Percentiles rank a stretch among this genome's conserved stretches.
Evolutionary conservation across 92 coral and sea anemone species (phyloP).

Genomic region (Siderastrea radians): DNA sequence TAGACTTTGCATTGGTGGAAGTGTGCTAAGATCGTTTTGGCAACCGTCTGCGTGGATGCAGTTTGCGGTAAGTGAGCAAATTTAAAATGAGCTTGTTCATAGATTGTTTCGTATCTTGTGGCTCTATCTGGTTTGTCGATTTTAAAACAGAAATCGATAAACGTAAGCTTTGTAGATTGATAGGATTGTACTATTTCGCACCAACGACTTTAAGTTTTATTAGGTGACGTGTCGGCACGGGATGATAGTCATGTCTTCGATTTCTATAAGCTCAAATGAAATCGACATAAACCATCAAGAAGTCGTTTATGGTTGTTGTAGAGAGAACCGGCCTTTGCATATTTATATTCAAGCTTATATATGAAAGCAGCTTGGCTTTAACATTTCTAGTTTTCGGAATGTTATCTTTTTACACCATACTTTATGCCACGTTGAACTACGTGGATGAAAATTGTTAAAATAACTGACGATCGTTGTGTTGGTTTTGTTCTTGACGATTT

Average conservation of each 20-base stretch:
- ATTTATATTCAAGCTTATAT: not conserved
- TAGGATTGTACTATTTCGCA: not conserved
- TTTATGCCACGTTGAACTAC: not conserved
- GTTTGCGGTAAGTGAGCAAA: conserved; percentile 1
- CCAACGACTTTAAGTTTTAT: not conserved
- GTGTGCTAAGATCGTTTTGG: conserved; percentile 3
- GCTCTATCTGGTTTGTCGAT: not conserved
- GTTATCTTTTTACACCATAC: not conserved
- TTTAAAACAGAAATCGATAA: not conserved
- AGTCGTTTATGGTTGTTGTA: not conserved
- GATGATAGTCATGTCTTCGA: too few relatives aligned
- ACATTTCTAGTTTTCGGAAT: not conserved
- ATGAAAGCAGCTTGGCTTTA: not conserved
- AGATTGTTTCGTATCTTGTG: not conserved
- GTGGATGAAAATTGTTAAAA: not conserved
- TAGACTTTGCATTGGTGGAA: not conserved
- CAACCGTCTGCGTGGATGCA: not conserved
- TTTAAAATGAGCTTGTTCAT: not conserved
- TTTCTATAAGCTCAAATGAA: not conserved
- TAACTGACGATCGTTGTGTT: too few relatives aligned
- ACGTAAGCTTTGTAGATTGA: not conserved
- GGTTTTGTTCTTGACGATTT: too few relatives aligned
- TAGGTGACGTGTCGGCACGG: not conserved
- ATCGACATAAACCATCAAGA: not conserved
- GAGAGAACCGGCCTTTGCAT: not conserved